A percentile compares a stretch with the other conserved stretches of the same genome.
These are phyloP conservation scores for Lepidurus apus DNA, from an alignment of 1,140 invertebrate species.

Conservation along the genomic window DNA sequence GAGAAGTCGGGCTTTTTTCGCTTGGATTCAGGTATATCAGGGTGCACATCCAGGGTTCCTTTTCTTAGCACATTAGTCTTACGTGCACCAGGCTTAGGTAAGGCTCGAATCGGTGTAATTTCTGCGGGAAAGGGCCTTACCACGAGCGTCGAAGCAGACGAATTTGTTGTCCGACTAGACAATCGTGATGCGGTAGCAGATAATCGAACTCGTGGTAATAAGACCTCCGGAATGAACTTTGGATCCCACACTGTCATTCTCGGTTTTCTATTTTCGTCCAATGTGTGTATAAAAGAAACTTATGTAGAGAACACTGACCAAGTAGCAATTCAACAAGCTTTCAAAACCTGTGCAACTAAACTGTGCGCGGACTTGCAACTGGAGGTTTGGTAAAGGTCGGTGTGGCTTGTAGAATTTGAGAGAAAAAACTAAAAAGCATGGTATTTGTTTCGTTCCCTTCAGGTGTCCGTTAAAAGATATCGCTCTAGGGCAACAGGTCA, in stretches of 20 bases:
- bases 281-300: neutral
- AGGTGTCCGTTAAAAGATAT: neutral
- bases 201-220: neutral
- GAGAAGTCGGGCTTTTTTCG: no score
- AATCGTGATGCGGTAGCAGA: neutral
- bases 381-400: no score
- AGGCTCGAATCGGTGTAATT: neutral
- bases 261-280: neutral
- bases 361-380: no score
- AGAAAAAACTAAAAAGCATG: no score
- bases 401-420: no score
- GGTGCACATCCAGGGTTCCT: no score
- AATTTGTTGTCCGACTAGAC: neutral
- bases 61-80: neutral
- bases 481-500: neutral
- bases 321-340: no score
- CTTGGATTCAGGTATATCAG: no score
- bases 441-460: neutral
- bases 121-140: neutral
- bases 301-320: no score
- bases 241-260: conserved; percentile 9
- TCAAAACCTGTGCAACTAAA: no score
- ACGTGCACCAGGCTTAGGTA: neutral
- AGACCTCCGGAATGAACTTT: neutral
- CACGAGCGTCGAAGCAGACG: neutral